Percentiles rank a stretch among this genome's conserved stretches.
Evolutionary conservation across 2,113 vertebrate genomes (phyloP).

Genomic region (Myotis brandtii): DNA sequence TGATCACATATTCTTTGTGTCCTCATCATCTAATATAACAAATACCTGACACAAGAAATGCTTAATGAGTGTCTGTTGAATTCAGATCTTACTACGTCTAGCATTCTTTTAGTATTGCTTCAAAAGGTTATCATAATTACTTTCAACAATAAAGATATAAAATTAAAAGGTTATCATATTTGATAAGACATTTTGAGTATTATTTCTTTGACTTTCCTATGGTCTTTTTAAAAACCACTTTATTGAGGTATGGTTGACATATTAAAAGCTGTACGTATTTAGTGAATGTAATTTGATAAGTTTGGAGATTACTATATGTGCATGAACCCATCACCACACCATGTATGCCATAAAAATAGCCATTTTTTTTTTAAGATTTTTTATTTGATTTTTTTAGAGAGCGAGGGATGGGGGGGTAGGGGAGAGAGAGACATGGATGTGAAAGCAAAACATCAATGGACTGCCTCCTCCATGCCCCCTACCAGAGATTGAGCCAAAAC

Average conservation of each 20-base stretch:
- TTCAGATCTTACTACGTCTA: neutral
- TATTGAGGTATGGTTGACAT: neutral
- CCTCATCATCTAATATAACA: neutral
- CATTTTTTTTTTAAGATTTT: neutral
- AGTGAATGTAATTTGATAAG: neutral
- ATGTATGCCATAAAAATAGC: neutral
- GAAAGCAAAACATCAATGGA: neutral
- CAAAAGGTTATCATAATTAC: neutral
- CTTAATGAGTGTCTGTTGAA: neutral
- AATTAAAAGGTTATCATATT: neutral
- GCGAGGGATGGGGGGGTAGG: no score
- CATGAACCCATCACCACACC: neutral
- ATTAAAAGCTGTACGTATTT: neutral
- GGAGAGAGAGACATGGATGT: neutral
- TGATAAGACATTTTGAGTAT: constrained; percentile 19
- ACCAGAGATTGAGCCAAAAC: neutral
- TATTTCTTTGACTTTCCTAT: neutral
- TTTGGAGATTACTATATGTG: neutral
- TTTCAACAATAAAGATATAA: no score
- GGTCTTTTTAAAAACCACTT: neutral
- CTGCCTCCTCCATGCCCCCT: neutral
- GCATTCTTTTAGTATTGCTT: neutral
- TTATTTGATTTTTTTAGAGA: neutral
- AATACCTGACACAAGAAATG: neutral
- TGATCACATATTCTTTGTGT: neutral